Evolutionary conservation across 2,797 vertebrate species (phyloP).

Genomic region (Xenops minutus): DNA sequence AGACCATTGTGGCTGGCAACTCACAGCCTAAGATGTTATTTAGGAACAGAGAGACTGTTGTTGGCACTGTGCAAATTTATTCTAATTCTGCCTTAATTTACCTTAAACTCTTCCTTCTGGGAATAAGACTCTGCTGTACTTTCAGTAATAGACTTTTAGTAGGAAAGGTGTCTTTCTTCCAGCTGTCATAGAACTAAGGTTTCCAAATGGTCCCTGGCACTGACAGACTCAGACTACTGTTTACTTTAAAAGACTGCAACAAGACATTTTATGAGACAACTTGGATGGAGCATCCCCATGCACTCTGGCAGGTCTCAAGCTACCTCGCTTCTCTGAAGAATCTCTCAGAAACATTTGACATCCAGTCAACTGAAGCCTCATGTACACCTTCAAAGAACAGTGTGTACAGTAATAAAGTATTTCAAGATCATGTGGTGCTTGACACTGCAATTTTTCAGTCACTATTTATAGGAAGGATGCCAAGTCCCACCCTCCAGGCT

Average conservation of each 20-base stretch:
- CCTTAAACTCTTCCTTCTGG: background rate
- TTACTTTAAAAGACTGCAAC: background rate
- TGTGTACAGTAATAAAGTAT: background rate
- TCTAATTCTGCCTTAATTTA: background rate
- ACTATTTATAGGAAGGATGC: background rate
- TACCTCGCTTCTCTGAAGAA: background rate
- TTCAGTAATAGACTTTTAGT: background rate
- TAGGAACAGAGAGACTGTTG: background rate
- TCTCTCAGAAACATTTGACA: background rate
- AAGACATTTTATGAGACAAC: background rate
- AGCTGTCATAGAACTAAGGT: background rate
- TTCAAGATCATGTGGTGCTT: background rate
- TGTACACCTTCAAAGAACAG: background rate
- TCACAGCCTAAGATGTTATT: background rate
- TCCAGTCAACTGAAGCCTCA: background rate
- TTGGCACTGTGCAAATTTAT: background rate
- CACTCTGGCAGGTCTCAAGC: background rate
- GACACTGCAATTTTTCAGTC: background rate
- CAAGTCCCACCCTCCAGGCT: background rate
- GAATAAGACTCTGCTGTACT: accelerated
- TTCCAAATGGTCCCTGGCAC: background rate
- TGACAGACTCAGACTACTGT: background rate
- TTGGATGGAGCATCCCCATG: background rate
- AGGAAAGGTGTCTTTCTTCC: background rate
- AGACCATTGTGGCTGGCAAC: background rate